Evolutionary conservation across 2,797 vertebrate genomes (phyloP), one percentile per base, ranked within the genome.

Genomic region (Centroberyx gerrardi): DNA sequence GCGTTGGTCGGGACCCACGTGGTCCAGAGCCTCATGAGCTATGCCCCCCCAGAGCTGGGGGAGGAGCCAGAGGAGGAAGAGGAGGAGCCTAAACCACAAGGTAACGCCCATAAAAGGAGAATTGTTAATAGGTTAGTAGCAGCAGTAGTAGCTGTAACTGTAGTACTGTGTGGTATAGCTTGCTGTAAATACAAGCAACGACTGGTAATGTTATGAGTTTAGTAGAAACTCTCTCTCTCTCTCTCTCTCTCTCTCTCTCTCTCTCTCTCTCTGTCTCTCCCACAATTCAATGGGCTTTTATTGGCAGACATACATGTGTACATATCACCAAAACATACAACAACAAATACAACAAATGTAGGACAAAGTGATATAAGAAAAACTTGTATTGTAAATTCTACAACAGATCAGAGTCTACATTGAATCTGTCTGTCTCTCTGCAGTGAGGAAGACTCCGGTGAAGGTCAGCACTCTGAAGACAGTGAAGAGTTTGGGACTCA

Each of bases 1-100:
- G 96, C 96, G 40, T 91, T 99, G 46, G 97, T 99, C 27, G 97
- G 98, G 3, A 94, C 96, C 0, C 94, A 98, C 0, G 83, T 96
- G 4, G 96, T 99, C 33, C 96, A 96, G 3, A 72, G 93, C 15
- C 95, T 98, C 36, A 96, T 97, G 94, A 92, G 95, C 56, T 98
- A 96, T 46, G 95, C 90, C 70, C 95, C 95, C 1, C 90, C 62
- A 63, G 93, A 95, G 58, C 68, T 92, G 8, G 94, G 96, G 42
- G 95, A 89, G 18, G 88, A 91, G 68, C 74, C 56, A 29, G 95
- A 96, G 48, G 96, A 94, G 14, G 94, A 94, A 13, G 91, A 92
- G 12, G 91, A 95, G 9, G 92, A 94, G 65, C 89, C 83, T 4
- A 91, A 92, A 76, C 66, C 73, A 12, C 78, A 80, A 46, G 63